Evolutionary conservation across 1,140 invertebrate species (phyloP).

Genomic region (Tetramorium parvispinum): DNA sequence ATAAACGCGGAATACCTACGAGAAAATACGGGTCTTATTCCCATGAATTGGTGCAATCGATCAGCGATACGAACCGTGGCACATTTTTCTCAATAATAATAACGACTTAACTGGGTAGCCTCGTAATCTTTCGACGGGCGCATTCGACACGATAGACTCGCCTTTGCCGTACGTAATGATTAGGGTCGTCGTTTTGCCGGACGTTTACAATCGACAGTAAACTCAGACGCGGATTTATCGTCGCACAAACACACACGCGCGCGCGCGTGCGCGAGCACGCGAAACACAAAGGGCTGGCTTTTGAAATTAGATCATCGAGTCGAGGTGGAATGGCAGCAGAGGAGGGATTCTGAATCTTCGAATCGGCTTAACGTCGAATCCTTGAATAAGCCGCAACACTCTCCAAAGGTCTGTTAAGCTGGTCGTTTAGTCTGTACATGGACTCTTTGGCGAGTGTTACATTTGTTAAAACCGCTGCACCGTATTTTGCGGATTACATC

Average conservation of each 20-base stretch:
- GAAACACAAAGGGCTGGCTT: constrained; percentile 25
- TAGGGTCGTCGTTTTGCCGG: constrained; percentile 29
- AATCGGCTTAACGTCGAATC: constrained; percentile 60
- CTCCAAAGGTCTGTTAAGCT: constrained; percentile 45
- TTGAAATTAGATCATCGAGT: constrained; percentile 60
- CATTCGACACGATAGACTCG: constrained; percentile 20
- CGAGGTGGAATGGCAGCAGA: constrained; percentile 12
- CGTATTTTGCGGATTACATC: constrained; percentile 38
- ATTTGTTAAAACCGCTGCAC: constrained; percentile 31
- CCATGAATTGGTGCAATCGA: constrained; percentile 10
- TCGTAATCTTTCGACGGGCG: constrained; percentile 15
- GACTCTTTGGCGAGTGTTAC: constrained; percentile 9
- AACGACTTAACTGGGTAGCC: neutral
- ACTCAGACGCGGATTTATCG: constrained; percentile 23
- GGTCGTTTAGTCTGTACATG: constrained; percentile 46
- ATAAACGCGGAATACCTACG: neutral
- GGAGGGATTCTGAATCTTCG: constrained; percentile 41
- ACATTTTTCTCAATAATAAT: constrained; percentile 16
- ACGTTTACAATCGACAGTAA: constrained; percentile 46
- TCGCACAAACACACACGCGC: neutral
- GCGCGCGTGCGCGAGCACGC: neutral
- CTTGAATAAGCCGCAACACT: constrained; percentile 45
- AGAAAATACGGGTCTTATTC: neutral
- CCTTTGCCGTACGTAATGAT: constrained; percentile 28
- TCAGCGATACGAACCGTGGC: neutral